Conservation (phyloP, 2,113 vertebrate species). For the Odobenus rosmarus region DNA sequence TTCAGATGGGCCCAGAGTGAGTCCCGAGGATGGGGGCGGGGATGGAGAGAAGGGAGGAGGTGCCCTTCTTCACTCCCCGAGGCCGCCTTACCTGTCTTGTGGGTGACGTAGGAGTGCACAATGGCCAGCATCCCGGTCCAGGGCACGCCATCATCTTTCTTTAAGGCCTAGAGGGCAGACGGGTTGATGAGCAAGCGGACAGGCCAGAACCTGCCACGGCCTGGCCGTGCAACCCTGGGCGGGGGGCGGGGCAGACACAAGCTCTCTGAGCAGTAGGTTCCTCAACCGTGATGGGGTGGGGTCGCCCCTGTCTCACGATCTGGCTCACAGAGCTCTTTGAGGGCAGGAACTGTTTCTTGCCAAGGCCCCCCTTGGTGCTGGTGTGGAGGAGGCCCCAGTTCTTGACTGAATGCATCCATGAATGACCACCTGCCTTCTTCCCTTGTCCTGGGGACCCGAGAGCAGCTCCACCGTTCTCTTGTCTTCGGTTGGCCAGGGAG, state of each 20-base stretch:
- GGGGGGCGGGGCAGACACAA: no score
- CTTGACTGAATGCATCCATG: no score
- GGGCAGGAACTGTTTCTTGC: neutral
- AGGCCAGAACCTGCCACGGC: neutral
- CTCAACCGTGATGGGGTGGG: neutral
- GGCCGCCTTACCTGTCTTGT: conserved; percentile 92
- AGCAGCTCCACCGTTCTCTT: neutral
- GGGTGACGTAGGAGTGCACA: conserved; percentile 96
- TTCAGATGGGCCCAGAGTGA: neutral
- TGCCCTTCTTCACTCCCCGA: rapidly evolving
- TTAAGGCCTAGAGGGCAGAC: conserved; percentile 90
- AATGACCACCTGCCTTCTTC: no score
- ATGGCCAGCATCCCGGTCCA: conserved; percentile 96
- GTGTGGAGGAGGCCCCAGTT: neutral
- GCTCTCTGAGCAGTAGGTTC: neutral
- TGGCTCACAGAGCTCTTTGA: neutral
- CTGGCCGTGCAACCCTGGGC: rapidly evolving
- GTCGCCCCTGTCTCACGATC: no score
- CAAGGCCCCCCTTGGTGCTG: neutral
- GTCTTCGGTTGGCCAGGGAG: no score
- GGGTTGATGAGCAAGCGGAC: neutral
- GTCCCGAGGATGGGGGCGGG: neutral
- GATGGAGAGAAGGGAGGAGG: rapidly evolving
- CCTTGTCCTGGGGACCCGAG: neutral
- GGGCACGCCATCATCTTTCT: conserved; percentile 92